Evolutionary conservation across 2,113 vertebrate species (phyloP).

Genomic region (Alligator mississippiensis): DNA sequence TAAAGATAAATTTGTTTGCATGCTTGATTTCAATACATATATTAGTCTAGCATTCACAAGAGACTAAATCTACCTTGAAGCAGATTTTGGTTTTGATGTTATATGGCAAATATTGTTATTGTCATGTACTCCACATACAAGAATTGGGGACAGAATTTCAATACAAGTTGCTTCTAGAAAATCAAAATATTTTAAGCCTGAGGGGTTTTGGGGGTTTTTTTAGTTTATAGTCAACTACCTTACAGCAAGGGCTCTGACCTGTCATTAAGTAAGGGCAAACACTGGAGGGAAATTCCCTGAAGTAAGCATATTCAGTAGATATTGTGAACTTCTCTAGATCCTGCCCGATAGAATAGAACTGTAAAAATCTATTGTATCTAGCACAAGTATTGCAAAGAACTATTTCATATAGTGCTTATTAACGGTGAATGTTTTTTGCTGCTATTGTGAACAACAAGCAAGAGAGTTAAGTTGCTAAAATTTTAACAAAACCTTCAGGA

Average conservation of each 20-base stretch:
- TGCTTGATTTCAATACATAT: background rate
- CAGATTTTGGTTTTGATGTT: background rate
- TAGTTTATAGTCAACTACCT: background rate
- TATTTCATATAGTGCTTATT: background rate
- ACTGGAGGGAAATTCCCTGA: background rate
- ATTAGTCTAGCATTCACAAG: background rate
- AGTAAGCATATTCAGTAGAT: background rate
- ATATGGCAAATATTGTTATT: background rate
- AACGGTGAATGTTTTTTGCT: background rate
- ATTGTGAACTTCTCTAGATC: background rate
- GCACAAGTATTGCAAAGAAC: background rate
- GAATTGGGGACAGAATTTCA: background rate
- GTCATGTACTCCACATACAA: background rate
- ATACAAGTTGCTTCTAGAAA: background rate
- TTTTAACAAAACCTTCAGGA: background rate
- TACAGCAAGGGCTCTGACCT: background rate
- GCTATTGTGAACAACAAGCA: background rate
- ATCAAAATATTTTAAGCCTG: background rate
- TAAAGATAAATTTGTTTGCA: background rate
- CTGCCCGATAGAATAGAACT: background rate
- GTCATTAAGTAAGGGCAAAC: background rate
- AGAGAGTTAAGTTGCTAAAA: background rate
- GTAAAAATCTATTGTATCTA: background rate
- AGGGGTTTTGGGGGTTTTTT: rapidly evolving
- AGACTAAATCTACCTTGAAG: background rate